Evolutionary conservation across 2,888 invertebrate genomes (phyloP).

Genomic region (Teinopalpus imperialis): DNA sequence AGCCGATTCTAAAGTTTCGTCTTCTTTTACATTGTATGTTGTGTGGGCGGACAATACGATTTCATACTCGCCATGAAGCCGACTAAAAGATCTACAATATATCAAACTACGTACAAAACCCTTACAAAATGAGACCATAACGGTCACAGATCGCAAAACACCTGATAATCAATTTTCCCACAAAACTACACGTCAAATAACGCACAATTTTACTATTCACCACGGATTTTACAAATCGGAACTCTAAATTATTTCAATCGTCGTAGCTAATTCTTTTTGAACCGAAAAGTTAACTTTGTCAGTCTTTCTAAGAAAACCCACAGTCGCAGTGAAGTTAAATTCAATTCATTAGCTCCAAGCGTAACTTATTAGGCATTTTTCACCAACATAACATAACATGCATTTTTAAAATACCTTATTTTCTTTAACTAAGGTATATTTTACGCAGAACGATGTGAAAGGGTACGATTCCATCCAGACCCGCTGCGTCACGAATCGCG

Average conservation of each 20-base stretch:
- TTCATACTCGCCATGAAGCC: conserved; percentile 35
- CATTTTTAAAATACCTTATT: conserved; percentile 31
- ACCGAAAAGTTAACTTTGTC: conserved; percentile 34
- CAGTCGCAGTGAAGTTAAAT: conserved; percentile 45
- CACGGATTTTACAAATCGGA: conserved; percentile 26
- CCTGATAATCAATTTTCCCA: conserved; percentile 68
- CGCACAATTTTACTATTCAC: conserved; percentile 34
- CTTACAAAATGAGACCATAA: conserved; percentile 32
- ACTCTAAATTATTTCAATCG: conserved; percentile 5
- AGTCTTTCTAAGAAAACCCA: conserved; percentile 51
- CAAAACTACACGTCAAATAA: conserved; percentile 47
- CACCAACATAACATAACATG: conserved; percentile 28
- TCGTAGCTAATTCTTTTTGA: conserved; percentile 7
- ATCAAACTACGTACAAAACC: conserved; percentile 35
- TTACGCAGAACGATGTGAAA: conserved; percentile 18
- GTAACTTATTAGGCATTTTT: conserved; percentile 58
- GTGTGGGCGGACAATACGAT: conserved; percentile 32
- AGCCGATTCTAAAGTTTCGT: no score
- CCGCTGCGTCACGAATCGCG: conserved; percentile 75
- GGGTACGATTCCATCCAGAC: conserved; percentile 28
- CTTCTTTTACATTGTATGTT: conserved; percentile 21
- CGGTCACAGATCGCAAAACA: conserved; percentile 39
- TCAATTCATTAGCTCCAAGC: conserved; percentile 59
- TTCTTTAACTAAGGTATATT: conserved; percentile 23
- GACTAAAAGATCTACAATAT: conserved; percentile 33